Percentiles rank a stretch among this genome's conserved stretches.
phyloP scores from a whole-genome alignment of 2,113 vertebrate genomes.

The Mixornis gularis region DNA sequence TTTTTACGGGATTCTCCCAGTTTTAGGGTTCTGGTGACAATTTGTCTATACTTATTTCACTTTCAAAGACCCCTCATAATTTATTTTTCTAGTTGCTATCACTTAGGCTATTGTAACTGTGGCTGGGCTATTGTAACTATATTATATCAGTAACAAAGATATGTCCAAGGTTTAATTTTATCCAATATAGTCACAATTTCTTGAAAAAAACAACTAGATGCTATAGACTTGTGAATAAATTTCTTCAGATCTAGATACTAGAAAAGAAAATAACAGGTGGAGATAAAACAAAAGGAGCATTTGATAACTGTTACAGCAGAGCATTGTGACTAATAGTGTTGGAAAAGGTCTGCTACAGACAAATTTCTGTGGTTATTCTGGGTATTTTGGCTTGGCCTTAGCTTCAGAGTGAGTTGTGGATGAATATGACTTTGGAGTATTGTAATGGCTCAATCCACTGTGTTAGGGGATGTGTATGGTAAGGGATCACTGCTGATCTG shows the following conservation, averaged over 20 bases:
- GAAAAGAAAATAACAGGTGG: neutral
- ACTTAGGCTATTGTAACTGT: neutral
- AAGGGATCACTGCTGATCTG: neutral
- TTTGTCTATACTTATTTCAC: neutral
- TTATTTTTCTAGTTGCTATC: neutral
- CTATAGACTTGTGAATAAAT: neutral
- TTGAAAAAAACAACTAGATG: neutral
- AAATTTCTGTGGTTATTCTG: neutral
- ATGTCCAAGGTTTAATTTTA: neutral
- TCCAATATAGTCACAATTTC: neutral
- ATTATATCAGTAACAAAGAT: neutral
- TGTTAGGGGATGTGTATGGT: neutral
- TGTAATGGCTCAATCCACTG: neutral
- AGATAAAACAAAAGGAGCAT: neutral
- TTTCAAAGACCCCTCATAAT: neutral
- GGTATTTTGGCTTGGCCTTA: neutral
- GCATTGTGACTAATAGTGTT: neutral
- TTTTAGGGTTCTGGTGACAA: neutral
- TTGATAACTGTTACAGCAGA: neutral
- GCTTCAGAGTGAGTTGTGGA: neutral
- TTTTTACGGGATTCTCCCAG: neutral
- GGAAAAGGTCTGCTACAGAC: neutral
- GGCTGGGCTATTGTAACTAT: neutral
- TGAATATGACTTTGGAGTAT: neutral
- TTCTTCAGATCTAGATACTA: neutral